Evolutionary conservation across 64 coral and sea anemone species (phyloP), one percentile per base, ranked within the genome.

Genomic region (Acropora yongei): DNA sequence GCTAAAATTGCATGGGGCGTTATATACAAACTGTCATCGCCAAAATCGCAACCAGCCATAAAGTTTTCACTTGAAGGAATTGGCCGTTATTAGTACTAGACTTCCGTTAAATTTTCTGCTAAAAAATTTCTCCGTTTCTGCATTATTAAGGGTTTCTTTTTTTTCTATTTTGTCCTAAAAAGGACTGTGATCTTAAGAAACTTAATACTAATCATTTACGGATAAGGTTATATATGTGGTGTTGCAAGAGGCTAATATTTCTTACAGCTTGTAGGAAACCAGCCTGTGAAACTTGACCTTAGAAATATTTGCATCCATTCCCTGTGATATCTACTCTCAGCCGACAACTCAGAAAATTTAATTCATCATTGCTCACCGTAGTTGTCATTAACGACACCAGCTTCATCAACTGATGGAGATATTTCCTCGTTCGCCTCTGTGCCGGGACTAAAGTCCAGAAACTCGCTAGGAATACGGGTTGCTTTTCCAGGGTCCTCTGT

Each of bases 381-480:
- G 44, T 16, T 48, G 8, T 85, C 44, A 45, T 85, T 85, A 13
- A 71, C 17, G n/a, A 48, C 17, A 11, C 82, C 82, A 17, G 11
- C 11, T 30, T 9, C 44, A 49, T 85, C 82, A 1, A 2, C 17
- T 1, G 80, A 47, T 2, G 45, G 7, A 1, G 61, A 17, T 49
- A 49, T 85, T n/a, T 72, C 82, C 13, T 85, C 65, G 65, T 85
- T 72, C 46, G 20, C 82, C 43, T 10, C 65, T 19, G 43, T 12
- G 5, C 2, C 8, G 44, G 82, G 58, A 0, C 63, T 16, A 46
- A 85, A 85, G 63, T 85, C 82, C 7, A 85, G 82, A 48, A 68
- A 85, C 48, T 16, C 65, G 6, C 65, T 42, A 47, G 17, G 42
- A 42, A 2, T 42, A 7, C 3, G 16, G 44, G 43, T 3, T 39